phyloP scores from a whole-genome alignment of 2,797 vertebrate genomes.

The Lagorchestes hirsutus region DNA sequence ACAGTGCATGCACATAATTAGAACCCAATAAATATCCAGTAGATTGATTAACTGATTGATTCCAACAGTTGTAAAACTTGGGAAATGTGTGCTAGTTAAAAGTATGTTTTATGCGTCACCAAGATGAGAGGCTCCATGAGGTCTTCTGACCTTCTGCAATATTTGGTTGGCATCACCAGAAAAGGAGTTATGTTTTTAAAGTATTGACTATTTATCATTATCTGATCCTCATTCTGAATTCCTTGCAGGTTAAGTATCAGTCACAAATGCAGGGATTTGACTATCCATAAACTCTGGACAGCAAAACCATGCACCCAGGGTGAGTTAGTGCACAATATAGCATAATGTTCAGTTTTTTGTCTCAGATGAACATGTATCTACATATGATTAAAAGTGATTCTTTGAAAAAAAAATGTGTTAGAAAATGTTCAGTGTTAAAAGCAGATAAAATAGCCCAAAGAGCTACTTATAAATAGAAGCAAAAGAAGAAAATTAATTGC shows the following conservation, averaged over 20 bases:
- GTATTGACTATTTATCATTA: neutral
- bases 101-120: neutral
- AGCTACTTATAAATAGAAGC: neutral
- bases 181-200: neutral
- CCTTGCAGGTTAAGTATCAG: neutral
- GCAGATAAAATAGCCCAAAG: neutral
- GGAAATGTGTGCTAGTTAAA: neutral
- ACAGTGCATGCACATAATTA: neutral
- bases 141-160: neutral
- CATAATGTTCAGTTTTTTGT: neutral
- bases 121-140: neutral
- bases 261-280: neutral
- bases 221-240: neutral
- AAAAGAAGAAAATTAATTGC: neutral
- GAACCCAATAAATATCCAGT: neutral
- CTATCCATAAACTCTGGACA: neutral
- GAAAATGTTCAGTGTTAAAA: neutral
- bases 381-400: neutral
- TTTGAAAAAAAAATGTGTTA: neutral
- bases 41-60: neutral
- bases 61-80: slow-evolving; percentile 8
- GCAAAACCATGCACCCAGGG: neutral
- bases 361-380: neutral
- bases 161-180: neutral
- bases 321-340: neutral